Conservation (phyloP, 2,797 vertebrate genomes). For the Phataginus tricuspis region DNA sequence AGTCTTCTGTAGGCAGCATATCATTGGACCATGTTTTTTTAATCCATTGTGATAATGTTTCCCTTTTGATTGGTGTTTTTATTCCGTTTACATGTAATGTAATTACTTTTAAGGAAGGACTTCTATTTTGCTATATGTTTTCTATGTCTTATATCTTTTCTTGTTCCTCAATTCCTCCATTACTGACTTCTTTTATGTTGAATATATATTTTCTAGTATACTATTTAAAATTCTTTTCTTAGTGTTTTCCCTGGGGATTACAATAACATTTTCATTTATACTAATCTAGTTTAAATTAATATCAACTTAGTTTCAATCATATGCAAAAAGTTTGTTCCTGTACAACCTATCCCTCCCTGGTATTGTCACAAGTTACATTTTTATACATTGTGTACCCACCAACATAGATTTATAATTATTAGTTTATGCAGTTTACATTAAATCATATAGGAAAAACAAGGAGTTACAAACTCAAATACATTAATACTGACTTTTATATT, state of each 20-base stretch:
- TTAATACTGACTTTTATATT: not conserved
- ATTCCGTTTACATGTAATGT: not conserved
- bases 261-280: slow-evolving; percentile 31
- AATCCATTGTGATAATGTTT: not conserved
- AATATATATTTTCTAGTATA: not conserved
- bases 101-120: not conserved
- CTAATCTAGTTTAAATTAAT: not conserved
- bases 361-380: not conserved
- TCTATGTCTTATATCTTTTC: not conserved
- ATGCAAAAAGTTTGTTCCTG: not conserved
- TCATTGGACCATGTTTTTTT: not conserved
- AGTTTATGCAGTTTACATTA: not conserved
- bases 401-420: not conserved
- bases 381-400: not conserved
- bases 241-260: not conserved
- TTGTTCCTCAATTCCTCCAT: not conserved
- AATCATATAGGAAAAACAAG: not conserved
- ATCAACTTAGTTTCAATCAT: not conserved
- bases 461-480: not conserved
- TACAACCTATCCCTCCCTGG: not conserved
- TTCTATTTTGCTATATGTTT: not conserved
- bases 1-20: not conserved
- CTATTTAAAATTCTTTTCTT: slow-evolving; percentile 24
- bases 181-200: not conserved
- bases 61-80: not conserved